phyloP scores from a whole-genome alignment of 2,888 invertebrate species.

The Arctia plantaginis region DNA sequence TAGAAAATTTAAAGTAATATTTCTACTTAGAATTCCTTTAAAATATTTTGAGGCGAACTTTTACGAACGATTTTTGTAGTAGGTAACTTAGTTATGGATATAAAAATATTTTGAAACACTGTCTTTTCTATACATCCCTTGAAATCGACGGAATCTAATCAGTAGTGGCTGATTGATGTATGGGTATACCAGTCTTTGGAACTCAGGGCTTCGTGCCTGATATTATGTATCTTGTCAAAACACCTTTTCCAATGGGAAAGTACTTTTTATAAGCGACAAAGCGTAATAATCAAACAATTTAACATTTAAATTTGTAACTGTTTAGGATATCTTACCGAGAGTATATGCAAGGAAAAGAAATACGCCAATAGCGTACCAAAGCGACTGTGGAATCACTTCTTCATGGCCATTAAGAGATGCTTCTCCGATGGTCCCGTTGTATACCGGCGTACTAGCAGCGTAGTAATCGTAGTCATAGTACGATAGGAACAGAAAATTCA shows the following conservation, averaged over 20 bases:
- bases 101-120: too few relatives aligned
- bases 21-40: background rate
- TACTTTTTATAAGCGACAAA: too few relatives aligned
- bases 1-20: background rate
- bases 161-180: too few relatives aligned
- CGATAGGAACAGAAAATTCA: constrained; percentile 94
- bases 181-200: too few relatives aligned
- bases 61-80: too few relatives aligned
- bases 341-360: constrained; percentile 98
- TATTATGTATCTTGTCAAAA: too few relatives aligned
- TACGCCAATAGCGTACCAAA: constrained; percentile 94
- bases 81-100: too few relatives aligned
- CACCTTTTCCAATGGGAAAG: too few relatives aligned
- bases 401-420: constrained; percentile 70
- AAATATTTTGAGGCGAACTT: background rate
- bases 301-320: background rate
- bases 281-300: too few relatives aligned
- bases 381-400: constrained; percentile 91
- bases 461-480: constrained; percentile 96
- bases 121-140: too few relatives aligned
- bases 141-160: too few relatives aligned
- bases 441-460: constrained; percentile 87
- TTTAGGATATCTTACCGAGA: constrained; percentile 89
- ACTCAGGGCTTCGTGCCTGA: too few relatives aligned
- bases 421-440: constrained; percentile 66